Evolutionary conservation across 1,140 invertebrate species (phyloP).

Genomic region (Drosophila biarmipes): DNA sequence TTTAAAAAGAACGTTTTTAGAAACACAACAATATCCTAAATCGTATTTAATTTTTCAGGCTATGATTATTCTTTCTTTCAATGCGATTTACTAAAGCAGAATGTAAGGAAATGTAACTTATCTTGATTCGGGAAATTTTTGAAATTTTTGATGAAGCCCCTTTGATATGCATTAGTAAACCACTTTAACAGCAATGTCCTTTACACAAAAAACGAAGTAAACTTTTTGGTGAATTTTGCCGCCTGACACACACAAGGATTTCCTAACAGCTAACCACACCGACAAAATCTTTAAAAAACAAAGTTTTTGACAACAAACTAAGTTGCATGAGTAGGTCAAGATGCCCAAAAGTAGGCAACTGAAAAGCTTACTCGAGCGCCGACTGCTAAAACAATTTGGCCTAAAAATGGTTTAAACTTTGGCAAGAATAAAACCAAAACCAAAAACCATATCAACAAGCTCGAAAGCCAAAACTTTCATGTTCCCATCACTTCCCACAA

Average conservation of each 20-base stretch:
- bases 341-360: constrained; percentile 45
- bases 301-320: constrained; percentile 19
- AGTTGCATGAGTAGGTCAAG: constrained; percentile 59
- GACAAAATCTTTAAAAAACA: constrained; percentile 6
- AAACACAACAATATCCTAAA: no score
- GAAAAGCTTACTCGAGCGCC: constrained; percentile 56
- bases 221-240: background rate
- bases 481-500: background rate
- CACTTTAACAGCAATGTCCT: no score
- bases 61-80: no score
- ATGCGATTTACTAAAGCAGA: no score
- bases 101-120: no score
- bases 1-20: no score
- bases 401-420: constrained; percentile 47
- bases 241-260: constrained; percentile 4
- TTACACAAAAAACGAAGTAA: background rate
- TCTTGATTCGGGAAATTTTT: no score
- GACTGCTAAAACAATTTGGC: constrained; percentile 50
- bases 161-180: no score
- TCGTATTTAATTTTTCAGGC: no score
- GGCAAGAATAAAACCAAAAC: constrained; percentile 11
- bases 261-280: constrained; percentile 1
- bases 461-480: constrained; percentile 4
- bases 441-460: constrained; percentile 22
- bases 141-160: no score